Percentiles rank a stretch among this genome's conserved stretches.
Evolutionary conservation across 2,113 vertebrate genomes (phyloP).

Genomic region (Meleagris gallopavo): DNA sequence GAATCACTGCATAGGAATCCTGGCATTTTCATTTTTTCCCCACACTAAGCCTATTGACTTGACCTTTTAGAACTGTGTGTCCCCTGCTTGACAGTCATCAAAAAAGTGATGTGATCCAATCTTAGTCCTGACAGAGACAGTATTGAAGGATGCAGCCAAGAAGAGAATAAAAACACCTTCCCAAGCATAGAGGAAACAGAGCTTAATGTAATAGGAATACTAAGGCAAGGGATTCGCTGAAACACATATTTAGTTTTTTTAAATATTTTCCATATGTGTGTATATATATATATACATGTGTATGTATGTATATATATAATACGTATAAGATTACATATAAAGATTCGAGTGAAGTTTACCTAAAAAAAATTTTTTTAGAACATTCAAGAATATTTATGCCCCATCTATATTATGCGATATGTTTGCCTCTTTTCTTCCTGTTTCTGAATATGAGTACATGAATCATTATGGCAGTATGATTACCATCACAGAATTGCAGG

Average conservation of each 20-base stretch:
- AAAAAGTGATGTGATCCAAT: not conserved
- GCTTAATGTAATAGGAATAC: not conserved
- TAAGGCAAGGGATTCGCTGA: not conserved
- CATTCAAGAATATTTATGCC: not conserved
- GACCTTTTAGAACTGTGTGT: not conserved
- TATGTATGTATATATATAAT: too few relatives aligned
- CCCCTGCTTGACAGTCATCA: not conserved
- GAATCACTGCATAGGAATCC: not conserved
- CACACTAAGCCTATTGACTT: not conserved
- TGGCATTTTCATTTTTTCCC: not conserved
- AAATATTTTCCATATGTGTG: not conserved
- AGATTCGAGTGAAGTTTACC: fast-evolving
- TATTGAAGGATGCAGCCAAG: not conserved
- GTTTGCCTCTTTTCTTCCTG: not conserved
- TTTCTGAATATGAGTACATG: not conserved
- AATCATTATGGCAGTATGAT: not conserved
- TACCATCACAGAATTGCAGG: not conserved
- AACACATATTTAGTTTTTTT: not conserved
- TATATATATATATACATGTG: too few relatives aligned
- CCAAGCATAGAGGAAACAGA: not conserved
- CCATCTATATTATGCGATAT: not conserved
- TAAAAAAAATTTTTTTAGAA: not conserved
- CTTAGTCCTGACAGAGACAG: not conserved
- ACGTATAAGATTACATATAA: too few relatives aligned
- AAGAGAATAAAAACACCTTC: not conserved